A percentile compares a stretch with the other conserved stretches of the same genome.
phyloP scores from a whole-genome alignment of 2,797 vertebrate genomes.

The Staurois parvus region DNA sequence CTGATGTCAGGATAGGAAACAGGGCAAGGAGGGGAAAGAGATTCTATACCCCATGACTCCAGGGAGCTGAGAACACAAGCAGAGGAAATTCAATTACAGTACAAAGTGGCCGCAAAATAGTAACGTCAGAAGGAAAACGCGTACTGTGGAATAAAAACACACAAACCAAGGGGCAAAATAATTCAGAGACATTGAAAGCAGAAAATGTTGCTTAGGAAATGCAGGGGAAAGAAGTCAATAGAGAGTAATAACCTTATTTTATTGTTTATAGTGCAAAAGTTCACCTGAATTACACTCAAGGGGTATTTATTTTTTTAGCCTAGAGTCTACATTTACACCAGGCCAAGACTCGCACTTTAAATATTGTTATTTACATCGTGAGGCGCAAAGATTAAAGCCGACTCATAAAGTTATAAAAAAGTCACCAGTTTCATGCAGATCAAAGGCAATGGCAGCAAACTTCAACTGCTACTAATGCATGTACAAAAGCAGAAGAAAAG shows the following conservation, averaged over 20 bases:
- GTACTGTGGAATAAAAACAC: slow-evolving; percentile 10
- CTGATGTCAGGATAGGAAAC: slow-evolving; percentile 5
- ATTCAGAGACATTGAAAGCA: slow-evolving; percentile 20
- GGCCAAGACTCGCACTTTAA: background rate
- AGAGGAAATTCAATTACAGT: slow-evolving; percentile 24
- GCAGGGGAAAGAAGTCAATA: background rate
- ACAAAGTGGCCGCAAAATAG: slow-evolving; percentile 18
- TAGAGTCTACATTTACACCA: background rate
- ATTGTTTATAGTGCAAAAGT: slow-evolving; percentile 11
- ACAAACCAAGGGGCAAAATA: slow-evolving; percentile 9
- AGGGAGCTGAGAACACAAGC: slow-evolving; percentile 15
- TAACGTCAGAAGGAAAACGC: slow-evolving; percentile 21
- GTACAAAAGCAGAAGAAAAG: slow-evolving; percentile 2
- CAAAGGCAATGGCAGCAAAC: slow-evolving; percentile 4
- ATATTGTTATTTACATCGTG: background rate
- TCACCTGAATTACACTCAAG: background rate
- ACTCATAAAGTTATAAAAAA: slow-evolving; percentile 3
- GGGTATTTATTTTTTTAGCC: slow-evolving; percentile 6
- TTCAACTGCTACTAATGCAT: background rate
- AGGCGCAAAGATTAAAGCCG: background rate
- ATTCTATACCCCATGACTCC: slow-evolving; percentile 26
- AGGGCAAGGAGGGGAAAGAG: slow-evolving; percentile 17
- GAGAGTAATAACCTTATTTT: slow-evolving; percentile 2
- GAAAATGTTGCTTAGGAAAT: background rate
- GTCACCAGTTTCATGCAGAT: background rate